Conservation (phyloP, 2,888 invertebrate species). For the Pollenia angustigena region DNA sequence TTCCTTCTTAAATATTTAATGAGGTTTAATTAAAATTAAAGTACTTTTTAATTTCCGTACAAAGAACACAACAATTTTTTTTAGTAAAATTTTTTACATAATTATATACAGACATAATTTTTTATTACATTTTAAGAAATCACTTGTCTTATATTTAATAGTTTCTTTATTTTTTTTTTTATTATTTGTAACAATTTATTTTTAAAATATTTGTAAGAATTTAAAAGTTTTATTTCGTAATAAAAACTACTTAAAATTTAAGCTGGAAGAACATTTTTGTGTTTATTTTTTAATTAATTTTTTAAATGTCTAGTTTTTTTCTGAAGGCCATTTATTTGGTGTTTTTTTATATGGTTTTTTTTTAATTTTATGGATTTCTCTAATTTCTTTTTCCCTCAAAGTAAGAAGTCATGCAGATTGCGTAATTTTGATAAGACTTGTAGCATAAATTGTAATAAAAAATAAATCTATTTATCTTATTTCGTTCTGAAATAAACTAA, state of each 20-base stretch:
- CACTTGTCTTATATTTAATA: constrained; percentile 41
- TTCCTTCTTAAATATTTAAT: constrained; percentile 29
- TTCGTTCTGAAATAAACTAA: not conserved
- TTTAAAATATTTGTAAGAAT: constrained; percentile 22
- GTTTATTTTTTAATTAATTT: not conserved
- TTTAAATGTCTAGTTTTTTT: not conserved
- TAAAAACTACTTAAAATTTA: constrained; percentile 15
- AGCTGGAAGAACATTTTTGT: constrained; percentile 17
- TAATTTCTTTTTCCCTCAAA: constrained; percentile 38
- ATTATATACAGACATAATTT: constrained; percentile 7
- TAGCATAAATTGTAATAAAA: constrained; percentile 11
- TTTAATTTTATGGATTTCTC: not conserved
- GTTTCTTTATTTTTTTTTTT: not conserved
- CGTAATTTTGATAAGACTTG: constrained; percentile 41
- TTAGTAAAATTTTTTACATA: not conserved
- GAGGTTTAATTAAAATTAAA: not conserved
- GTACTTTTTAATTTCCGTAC: constrained; percentile 7
- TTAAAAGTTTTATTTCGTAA: not conserved
- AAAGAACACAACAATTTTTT: constrained; percentile 23
- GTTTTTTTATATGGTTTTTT: not conserved
- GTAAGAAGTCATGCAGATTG: constrained; percentile 43
- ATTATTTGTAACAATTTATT: not conserved
- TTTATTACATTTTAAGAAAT: constrained; percentile 49
- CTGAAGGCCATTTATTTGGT: constrained; percentile 45
- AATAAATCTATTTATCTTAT: constrained; percentile 8